Conservation (phyloP, 2,113 vertebrate species). For the Empidonax alnorum region DNA sequence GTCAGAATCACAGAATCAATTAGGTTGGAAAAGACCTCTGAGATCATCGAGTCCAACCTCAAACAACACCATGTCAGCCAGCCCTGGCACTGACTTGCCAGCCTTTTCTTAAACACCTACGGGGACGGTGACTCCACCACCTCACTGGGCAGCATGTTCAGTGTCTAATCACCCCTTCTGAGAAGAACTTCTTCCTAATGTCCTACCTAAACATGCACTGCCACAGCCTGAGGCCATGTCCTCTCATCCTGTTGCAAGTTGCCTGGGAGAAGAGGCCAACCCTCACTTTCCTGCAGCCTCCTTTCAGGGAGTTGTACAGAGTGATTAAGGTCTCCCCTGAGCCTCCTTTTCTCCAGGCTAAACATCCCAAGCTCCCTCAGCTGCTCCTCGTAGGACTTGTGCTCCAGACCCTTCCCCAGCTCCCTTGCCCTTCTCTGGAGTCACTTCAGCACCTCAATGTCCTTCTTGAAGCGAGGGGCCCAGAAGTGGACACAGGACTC, state of each 20-base stretch:
- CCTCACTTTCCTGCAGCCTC: too few relatives aligned
- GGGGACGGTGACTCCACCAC: background rate
- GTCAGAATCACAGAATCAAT: background rate
- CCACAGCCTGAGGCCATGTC: background rate
- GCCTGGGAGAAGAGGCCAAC: background rate
- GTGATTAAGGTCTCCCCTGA: rapidly evolving
- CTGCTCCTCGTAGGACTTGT: background rate
- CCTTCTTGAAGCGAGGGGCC: background rate
- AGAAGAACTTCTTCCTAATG: background rate
- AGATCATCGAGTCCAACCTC: background rate
- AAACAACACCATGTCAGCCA: too few relatives aligned
- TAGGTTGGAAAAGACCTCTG: background rate
- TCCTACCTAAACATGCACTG: background rate
- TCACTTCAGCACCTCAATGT: background rate
- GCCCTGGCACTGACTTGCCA: too few relatives aligned
- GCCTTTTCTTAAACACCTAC: background rate
- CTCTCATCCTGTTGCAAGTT: background rate
- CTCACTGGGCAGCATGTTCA: background rate
- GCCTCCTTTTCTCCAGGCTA: background rate
- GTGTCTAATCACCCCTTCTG: too few relatives aligned
- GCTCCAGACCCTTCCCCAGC: background rate
- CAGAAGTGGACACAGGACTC: background rate
- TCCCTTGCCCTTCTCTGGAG: background rate
- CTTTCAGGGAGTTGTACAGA: rapidly evolving
- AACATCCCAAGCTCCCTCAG: background rate